A percentile compares a stretch with the other conserved stretches of the same genome.
phyloP scores from a whole-genome alignment of 2,888 invertebrate species.

The Sipunculus nudus region DNA sequence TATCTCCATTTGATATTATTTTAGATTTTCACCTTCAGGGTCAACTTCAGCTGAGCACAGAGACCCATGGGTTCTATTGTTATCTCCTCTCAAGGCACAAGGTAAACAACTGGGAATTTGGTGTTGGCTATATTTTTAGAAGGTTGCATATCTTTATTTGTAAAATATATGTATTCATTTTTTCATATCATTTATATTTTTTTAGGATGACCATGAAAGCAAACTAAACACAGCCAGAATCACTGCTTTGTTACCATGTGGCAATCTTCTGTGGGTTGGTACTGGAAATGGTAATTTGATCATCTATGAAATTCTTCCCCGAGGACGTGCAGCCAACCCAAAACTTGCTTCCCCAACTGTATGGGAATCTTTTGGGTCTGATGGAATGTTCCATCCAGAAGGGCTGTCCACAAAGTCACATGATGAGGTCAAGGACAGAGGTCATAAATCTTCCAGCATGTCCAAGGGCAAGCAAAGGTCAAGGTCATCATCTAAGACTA shows the following conservation, averaged over 20 bases:
- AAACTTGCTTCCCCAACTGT: not conserved
- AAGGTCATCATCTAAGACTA: not conserved
- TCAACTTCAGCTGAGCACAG: no score
- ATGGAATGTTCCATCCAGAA: not conserved
- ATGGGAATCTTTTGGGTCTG: not conserved
- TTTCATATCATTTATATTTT: no score
- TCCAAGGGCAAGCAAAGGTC: not conserved
- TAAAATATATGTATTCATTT: no score
- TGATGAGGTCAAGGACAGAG: not conserved
- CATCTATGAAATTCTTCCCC: slow-evolving; percentile 32
- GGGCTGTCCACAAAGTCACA: not conserved
- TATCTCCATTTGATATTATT: no score
- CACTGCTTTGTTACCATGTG: slow-evolving; percentile 65
- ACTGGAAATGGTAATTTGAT: slow-evolving; percentile 66
- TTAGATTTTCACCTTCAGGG: no score
- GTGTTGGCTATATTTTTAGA: no score
- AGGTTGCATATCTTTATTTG: no score
- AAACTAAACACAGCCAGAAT: slow-evolving; percentile 64
- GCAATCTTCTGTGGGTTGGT: slow-evolving; percentile 68
- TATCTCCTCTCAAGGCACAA: no score
- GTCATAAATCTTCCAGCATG: not conserved
- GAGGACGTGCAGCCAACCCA: not conserved
- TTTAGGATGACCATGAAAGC: slow-evolving; percentile 65
- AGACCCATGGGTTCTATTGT: no score
- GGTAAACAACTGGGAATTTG: no score